These are phyloP conservation scores for Cacoxenus indagator DNA, from an alignment of 2,888 invertebrate species.

Conservation along the genomic window DNA sequence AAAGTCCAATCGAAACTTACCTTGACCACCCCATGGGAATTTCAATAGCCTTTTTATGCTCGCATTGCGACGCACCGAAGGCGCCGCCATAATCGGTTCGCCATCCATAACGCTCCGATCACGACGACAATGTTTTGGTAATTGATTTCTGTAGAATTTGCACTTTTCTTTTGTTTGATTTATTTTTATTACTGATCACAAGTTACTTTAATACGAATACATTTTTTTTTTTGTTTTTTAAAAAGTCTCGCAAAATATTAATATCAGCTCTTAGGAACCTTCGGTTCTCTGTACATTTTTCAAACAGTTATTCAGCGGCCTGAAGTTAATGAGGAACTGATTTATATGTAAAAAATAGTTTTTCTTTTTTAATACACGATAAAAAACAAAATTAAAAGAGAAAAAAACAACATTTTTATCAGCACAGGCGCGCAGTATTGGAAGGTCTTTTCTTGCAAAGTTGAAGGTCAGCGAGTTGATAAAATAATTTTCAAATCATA, in stretches of 20 bases:
- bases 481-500: background rate
- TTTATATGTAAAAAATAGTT: background rate
- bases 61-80: slow-evolving; percentile 66
- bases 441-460: background rate
- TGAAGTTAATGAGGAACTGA: background rate
- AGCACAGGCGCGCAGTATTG: background rate
- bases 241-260: background rate
- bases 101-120: slow-evolving; percentile 42
- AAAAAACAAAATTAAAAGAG: background rate
- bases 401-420: background rate
- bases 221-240: background rate
- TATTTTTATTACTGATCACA: background rate
- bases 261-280: slow-evolving; percentile 15
- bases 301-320: background rate
- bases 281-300: slow-evolving; percentile 4
- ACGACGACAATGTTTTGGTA: background rate
- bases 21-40: slow-evolving; percentile 67
- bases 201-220: background rate
- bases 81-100: slow-evolving; percentile 58
- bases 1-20: slow-evolving; percentile 47
- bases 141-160: background rate
- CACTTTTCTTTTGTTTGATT: background rate
- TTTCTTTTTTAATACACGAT: background rate
- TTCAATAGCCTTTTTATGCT: slow-evolving; percentile 67
- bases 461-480: background rate